Conservation (phyloP, 35 echinoderm and acorn worm genomes). For the Stichopus chloronotus region DNA sequence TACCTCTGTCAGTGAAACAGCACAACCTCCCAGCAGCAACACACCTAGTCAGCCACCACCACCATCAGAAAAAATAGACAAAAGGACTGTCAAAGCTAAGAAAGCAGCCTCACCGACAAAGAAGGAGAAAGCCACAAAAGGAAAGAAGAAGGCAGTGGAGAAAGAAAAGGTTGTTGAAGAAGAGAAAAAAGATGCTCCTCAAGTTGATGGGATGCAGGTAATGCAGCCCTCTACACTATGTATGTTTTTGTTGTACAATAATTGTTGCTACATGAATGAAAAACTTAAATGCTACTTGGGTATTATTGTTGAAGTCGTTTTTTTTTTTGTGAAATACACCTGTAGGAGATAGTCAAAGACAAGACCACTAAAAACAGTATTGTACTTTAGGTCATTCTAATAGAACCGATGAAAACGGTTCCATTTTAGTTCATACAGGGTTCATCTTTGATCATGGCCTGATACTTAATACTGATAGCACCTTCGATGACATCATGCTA, state of each 20-base stretch:
- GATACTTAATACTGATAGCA: too few relatives aligned
- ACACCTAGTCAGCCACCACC: not conserved
- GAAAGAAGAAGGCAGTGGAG: slow-evolving; percentile 58
- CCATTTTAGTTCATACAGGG: too few relatives aligned
- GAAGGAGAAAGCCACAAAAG: slow-evolving; percentile 38
- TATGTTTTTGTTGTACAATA: too few relatives aligned
- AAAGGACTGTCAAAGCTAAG: not conserved
- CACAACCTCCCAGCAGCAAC: not conserved
- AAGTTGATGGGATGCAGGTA: slow-evolving; percentile 32
- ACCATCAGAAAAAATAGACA: not conserved
- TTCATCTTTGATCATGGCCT: too few relatives aligned
- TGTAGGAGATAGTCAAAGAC: too few relatives aligned
- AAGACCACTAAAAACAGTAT: too few relatives aligned
- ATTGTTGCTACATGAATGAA: slow-evolving; percentile 9
- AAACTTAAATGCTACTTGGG: slow-evolving; percentile 2
- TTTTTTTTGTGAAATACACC: too few relatives aligned
- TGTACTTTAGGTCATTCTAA: too few relatives aligned
- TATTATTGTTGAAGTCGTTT: not conserved
- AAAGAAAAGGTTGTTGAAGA: slow-evolving; percentile 23
- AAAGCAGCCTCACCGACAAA: slow-evolving; percentile 41
- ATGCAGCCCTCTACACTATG: not conserved
- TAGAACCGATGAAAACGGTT: too few relatives aligned
- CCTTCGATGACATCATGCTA: too few relatives aligned
- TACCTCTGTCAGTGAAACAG: not conserved
- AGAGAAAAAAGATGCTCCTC: slow-evolving; percentile 48